Base-by-base conservation (phyloP, 2,888 invertebrate genomes). In the Heteromyza rotundicornis region DNA sequence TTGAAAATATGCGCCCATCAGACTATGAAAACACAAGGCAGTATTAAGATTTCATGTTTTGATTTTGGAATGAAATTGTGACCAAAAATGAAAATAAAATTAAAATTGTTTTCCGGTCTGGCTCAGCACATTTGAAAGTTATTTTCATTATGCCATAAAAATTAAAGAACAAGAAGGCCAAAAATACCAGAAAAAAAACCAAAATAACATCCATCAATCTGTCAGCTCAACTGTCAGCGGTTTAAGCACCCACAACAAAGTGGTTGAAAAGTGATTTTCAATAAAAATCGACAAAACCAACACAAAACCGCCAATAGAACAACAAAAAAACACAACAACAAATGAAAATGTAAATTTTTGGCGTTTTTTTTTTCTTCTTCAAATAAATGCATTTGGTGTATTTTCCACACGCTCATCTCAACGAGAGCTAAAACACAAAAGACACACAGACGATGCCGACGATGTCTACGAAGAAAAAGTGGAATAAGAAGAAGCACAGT, bases 231-330 rank as follows among this genome's bases (percentile, higher is more conserved):
- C 76, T 77, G 76, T 77, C 77, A 78, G 76, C 77, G 73, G 72
- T 73, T 78, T 75, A 77, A 77, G 77, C 78, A 74, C 75, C 78
- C 76, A 69, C 77, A n/a, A n/a, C n/a, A 77, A 78, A 78, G 76
- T 77, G 78, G 70, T 74, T 66, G 62, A 57, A 57, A 64, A 60
- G 62, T 64, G 58, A 61, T 66, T 64, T 66, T 58, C 62, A 66
- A 64, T 64, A 63, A 64, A 59, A 60, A 62, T 57, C 23, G 27
- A 57, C 47, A 49, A 1, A 22, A 36, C 36, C 54, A 54, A 24
- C 27, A 16, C 22, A 58, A 8, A 51, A 20, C 36, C 24, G 23
- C 36, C 32, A 60, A 50, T 2, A 49, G 35, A 27, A 52, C 12
- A 2, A 49, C 19, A 44, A 40, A 27, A 22, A 50, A n/a, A 52